Percentiles rank a stretch among this genome's conserved stretches.
phyloP scores from a whole-genome alignment of 2,888 invertebrate species.

The Noctua fimbriata region DNA sequence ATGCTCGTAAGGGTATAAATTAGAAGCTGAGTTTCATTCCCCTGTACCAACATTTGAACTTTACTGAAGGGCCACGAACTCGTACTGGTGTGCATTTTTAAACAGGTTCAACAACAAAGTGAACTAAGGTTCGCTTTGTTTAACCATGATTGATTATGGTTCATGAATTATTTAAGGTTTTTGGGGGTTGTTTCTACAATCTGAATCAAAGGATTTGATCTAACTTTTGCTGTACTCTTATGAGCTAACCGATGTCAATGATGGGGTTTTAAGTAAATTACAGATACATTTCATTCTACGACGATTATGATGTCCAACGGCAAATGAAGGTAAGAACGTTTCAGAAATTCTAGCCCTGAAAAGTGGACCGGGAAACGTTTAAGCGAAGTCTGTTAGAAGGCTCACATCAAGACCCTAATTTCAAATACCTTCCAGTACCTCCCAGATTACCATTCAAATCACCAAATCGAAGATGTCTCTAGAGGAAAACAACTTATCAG shows the following conservation, averaged over 20 bases:
- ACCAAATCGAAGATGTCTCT: slow-evolving; percentile 57
- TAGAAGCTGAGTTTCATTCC: slow-evolving; percentile 82
- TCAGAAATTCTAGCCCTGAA: not conserved
- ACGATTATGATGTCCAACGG: not conserved
- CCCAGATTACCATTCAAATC: slow-evolving; percentile 59
- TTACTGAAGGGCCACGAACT: slow-evolving; percentile 74
- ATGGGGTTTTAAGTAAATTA: not conserved
- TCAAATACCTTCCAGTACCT: slow-evolving; percentile 35
- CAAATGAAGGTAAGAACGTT: not conserved
- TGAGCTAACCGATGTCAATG: not conserved
- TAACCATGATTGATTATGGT: slow-evolving; percentile 52
- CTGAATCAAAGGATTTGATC: slow-evolving; percentile 22
- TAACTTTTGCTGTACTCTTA: slow-evolving; percentile 21
- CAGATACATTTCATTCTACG: not conserved
- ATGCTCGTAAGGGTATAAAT: slow-evolving; percentile 80
- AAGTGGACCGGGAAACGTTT: slow-evolving; percentile 17
- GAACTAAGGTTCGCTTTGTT: slow-evolving; percentile 45
- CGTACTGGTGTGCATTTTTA: slow-evolving; percentile 63
- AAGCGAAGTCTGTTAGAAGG: slow-evolving; percentile 1
- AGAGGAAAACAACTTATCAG: slow-evolving; percentile 59
- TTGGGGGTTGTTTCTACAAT: slow-evolving; percentile 35
- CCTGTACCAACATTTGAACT: slow-evolving; percentile 81
- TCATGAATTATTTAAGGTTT: slow-evolving; percentile 48
- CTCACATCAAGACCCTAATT: slow-evolving; percentile 27
- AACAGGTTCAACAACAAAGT: slow-evolving; percentile 52